Evolutionary conservation across 2,888 invertebrate species (phyloP).

Genomic region (Zaprionus obscuricornis): DNA sequence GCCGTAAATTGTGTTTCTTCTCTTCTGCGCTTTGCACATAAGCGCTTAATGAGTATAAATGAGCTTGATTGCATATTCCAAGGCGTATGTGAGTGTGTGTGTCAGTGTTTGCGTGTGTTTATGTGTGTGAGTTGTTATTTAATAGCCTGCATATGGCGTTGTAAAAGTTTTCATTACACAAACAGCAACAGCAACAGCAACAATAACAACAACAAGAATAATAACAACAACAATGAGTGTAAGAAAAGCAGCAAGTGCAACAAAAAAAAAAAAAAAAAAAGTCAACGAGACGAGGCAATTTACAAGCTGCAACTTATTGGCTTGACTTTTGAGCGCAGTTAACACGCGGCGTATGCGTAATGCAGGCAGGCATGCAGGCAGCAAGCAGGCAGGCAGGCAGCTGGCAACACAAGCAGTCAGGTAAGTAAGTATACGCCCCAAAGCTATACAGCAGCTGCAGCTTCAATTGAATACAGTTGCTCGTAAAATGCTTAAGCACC

Average conservation of each 20-base stretch:
- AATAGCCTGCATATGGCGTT: constrained; percentile 78
- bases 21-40: constrained; percentile 57
- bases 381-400: constrained; percentile 26
- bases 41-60: constrained; percentile 78
- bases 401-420: background rate
- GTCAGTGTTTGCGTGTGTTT: constrained; percentile 10
- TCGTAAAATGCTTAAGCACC: constrained; percentile 76
- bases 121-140: constrained; percentile 63
- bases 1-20: constrained; percentile 29
- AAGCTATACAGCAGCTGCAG: constrained; percentile 30
- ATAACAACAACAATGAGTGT: constrained; percentile 17
- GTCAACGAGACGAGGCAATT: constrained; percentile 57
- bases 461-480: constrained; percentile 75
- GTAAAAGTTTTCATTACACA: constrained; percentile 78
- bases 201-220: constrained; percentile 34
- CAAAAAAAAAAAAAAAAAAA: constrained; percentile 30
- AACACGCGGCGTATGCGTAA: constrained; percentile 76
- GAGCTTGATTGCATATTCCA: constrained; percentile 78
- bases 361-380: constrained; percentile 41
- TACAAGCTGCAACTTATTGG: constrained; percentile 69
- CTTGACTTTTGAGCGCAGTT: constrained; percentile 74
- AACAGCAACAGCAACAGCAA: constrained; percentile 62
- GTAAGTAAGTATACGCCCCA: background rate
- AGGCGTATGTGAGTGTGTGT: constrained; percentile 33
- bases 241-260: background rate